Percentiles rank a stretch among this genome's conserved stretches.
Conservation (phyloP, 2,888 invertebrate species). For the Limenitis camilla region DNA sequence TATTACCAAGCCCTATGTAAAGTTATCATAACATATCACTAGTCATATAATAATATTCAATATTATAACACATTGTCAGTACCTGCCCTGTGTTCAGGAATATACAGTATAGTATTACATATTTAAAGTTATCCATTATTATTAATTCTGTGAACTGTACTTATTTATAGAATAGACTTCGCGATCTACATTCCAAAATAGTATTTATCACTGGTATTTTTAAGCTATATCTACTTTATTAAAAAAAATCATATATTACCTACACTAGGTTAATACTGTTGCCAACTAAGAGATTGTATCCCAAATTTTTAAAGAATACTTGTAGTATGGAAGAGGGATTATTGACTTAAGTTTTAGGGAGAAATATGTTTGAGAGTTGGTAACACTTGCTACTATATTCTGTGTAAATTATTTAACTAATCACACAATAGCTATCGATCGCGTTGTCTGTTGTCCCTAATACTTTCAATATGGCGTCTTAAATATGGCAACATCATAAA, state of each 20-base stretch:
- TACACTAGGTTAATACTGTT: no score
- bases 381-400: no score
- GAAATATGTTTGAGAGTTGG: no score
- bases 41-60: slow-evolving; percentile 61
- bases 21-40: slow-evolving; percentile 73
- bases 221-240: no score
- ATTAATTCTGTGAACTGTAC: slow-evolving; percentile 5
- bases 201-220: neutral
- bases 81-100: slow-evolving; percentile 73
- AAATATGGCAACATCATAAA: neutral
- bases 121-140: slow-evolving; percentile 14
- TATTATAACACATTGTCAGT: slow-evolving; percentile 54
- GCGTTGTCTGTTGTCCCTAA: slow-evolving; percentile 5
- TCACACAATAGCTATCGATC: no score
- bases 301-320: no score
- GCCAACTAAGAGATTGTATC: no score
- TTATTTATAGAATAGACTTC: slow-evolving; percentile 1
- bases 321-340: no score
- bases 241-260: no score
- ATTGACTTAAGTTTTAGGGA: no score
- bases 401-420: no score
- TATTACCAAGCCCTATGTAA: slow-evolving; percentile 62
- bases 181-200: slow-evolving; percentile 5
- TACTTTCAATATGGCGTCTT: slow-evolving; percentile 15
- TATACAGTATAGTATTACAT: slow-evolving; percentile 25